Conservation (phyloP, 2,797 vertebrate genomes). For the Lagocephalus sceleratus region DNA sequence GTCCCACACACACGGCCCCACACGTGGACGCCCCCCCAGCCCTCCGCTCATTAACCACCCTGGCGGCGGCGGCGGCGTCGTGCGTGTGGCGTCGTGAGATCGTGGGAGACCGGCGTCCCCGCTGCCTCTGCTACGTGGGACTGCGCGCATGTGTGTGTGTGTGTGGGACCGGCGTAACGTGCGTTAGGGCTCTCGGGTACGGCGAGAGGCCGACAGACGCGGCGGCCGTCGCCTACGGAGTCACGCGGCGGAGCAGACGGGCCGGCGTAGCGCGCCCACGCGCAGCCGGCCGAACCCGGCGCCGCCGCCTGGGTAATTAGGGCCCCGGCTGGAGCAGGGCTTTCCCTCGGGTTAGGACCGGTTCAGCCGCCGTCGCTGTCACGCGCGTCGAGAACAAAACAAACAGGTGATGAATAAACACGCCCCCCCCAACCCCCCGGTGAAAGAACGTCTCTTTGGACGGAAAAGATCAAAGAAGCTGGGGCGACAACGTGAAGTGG, state of each 20-base stretch:
- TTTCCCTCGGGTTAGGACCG: conserved; percentile 16
- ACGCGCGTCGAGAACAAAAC: neutral
- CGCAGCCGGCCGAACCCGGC: conserved; percentile 22
- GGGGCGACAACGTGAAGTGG: no score
- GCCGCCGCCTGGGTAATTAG: conserved; percentile 39
- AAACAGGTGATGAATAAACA: no score
- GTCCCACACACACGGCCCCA: conserved; percentile 27
- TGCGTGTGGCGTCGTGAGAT: conserved; percentile 10
- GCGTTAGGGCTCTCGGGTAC: conserved; percentile 69
- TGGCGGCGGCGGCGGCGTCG: no score
- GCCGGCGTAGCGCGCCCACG: conserved; percentile 51
- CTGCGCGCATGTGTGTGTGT: conserved; percentile 42
- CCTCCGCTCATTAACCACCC: no score
- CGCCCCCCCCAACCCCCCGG: no score
- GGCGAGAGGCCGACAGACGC: conserved; percentile 56
- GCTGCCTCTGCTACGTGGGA: conserved; percentile 63
- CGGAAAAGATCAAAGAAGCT: no score
- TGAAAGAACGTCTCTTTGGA: no score
- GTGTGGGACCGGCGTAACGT: conserved; percentile 45
- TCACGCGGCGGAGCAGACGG: conserved; percentile 44
- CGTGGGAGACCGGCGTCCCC: conserved; percentile 51
- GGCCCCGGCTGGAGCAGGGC: conserved; percentile 20
- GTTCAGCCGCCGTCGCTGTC: no score
- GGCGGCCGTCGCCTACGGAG: conserved; percentile 59
- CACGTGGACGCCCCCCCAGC: conserved; percentile 9